phyloP scores from a whole-genome alignment of 64 coral and sea anemone species.

The Porites australiensis region DNA sequence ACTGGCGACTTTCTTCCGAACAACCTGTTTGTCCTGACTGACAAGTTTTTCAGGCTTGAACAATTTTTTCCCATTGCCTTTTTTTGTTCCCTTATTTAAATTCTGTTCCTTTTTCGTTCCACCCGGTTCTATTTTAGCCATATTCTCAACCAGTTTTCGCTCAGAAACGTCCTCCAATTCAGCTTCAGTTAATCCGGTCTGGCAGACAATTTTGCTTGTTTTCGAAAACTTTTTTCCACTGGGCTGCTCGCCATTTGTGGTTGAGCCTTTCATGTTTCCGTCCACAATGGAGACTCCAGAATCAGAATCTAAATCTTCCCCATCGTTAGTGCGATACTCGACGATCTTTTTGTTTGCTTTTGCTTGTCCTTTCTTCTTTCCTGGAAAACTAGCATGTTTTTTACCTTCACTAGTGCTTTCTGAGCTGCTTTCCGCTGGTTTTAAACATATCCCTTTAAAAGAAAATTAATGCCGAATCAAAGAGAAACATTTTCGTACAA shows the following conservation, averaged over 20 bases:
- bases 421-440: not conserved
- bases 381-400: not conserved
- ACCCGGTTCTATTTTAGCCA: not conserved
- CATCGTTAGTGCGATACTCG: not conserved
- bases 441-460: not conserved
- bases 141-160: not conserved
- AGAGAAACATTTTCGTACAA: too few species aligned
- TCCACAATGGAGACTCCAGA: not conserved
- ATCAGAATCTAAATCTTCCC: not conserved
- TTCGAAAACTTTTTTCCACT: conserved; percentile 24
- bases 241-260: not conserved
- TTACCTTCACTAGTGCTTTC: not conserved
- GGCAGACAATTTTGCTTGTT: not conserved
- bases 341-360: not conserved
- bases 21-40: not conserved
- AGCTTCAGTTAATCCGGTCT: not conserved
- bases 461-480: not conserved
- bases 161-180: not conserved
- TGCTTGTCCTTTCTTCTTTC: conserved; percentile 9
- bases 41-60: conserved; percentile 2
- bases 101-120: not conserved
- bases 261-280: not conserved
- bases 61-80: not conserved
- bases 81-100: not conserved
- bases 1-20: not conserved